phyloP scores from a whole-genome alignment of 1,140 invertebrate genomes.

The Leptoteleia sp. region DNA sequence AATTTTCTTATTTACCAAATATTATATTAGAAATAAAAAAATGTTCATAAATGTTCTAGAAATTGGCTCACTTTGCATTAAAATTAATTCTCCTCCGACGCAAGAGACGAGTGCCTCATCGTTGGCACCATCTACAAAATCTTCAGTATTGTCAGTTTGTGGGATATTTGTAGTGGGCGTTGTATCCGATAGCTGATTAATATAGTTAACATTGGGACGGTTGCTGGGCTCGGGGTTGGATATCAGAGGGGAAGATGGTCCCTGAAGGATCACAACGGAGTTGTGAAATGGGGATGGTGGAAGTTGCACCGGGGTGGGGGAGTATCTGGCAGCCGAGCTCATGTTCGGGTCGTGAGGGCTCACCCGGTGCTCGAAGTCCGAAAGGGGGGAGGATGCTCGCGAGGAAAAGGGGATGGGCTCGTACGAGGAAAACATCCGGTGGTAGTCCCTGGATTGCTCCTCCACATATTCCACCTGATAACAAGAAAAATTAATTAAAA shows the following conservation, averaged over 20 bases:
- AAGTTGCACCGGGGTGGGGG: conserved; percentile 81
- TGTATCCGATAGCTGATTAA: conserved; percentile 70
- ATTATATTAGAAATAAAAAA: no score
- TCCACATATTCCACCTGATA: conserved; percentile 83
- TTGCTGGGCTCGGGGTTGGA: conserved; percentile 69
- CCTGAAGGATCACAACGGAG: conserved; percentile 81
- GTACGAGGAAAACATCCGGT: conserved; percentile 77
- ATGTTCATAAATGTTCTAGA: no score
- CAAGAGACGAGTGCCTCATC: conserved; percentile 74
- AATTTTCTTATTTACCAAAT: no score
- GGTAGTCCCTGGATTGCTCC: conserved; percentile 77
- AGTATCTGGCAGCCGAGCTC: conserved; percentile 83
- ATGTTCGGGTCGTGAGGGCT: conserved; percentile 84
- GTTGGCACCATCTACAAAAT: conserved; percentile 75
- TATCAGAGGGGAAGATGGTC: conserved; percentile 76
- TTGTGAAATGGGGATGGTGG: conserved; percentile 80
- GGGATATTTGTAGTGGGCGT: conserved; percentile 67
- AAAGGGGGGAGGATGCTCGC: conserved; percentile 77
- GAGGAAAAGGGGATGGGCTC: conserved; percentile 79
- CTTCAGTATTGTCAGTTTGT: conserved; percentile 67
- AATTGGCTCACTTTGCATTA: conserved; percentile 75
- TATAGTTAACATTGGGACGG: conserved; percentile 73
- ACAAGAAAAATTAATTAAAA: conserved; percentile 51
- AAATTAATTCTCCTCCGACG: conserved; percentile 77
- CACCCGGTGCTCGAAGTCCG: conserved; percentile 82